Conservation (phyloP, 2,113 vertebrate species). For the Balaeniceps rex region DNA sequence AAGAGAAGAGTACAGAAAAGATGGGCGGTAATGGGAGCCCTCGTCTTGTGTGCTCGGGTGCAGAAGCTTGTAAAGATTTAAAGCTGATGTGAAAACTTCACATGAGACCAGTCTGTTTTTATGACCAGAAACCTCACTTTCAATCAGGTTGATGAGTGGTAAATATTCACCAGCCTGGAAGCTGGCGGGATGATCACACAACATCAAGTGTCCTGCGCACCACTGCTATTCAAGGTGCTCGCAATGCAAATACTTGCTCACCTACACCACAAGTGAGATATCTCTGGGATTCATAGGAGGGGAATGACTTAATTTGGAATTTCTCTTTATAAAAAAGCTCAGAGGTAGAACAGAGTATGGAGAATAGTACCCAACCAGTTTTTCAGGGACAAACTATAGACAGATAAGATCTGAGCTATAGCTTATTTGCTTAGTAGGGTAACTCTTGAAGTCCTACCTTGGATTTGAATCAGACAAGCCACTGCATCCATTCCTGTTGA, state of each 20-base stretch:
- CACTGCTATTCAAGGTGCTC: neutral
- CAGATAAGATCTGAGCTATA: neutral
- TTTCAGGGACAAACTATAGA: neutral
- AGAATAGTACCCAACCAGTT: neutral
- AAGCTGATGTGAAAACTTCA: neutral
- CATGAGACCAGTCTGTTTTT: neutral
- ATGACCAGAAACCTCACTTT: neutral
- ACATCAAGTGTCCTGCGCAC: neutral
- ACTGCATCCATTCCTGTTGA: neutral
- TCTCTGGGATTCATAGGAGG: neutral
- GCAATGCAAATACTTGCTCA: neutral
- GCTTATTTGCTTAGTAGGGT: neutral
- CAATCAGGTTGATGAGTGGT: neutral
- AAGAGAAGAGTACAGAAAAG: neutral
- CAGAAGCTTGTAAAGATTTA: neutral
- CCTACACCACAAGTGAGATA: neutral
- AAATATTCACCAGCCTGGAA: neutral
- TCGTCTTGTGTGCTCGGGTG: rapidly evolving
- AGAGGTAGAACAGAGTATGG: neutral
- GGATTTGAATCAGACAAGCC: neutral
- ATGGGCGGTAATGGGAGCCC: neutral
- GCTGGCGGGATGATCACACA: neutral
- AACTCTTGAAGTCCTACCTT: neutral
- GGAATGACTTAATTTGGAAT: neutral
- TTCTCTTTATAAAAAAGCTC: neutral